phyloP scores from a whole-genome alignment of 2,113 vertebrate genomes.

The Kryptolebias marmoratus region DNA sequence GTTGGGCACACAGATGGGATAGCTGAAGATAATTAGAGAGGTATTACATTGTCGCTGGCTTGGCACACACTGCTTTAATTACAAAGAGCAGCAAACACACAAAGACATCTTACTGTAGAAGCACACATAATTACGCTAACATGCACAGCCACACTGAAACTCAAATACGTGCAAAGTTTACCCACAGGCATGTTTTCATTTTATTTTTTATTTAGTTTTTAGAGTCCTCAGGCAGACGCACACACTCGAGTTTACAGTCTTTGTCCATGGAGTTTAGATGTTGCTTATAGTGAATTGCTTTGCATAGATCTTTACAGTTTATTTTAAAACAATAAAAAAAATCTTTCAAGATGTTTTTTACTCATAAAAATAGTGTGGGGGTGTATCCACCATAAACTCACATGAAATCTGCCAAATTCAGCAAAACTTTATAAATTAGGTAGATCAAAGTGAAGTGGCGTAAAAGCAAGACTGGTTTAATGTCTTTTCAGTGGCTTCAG shows the following conservation, averaged over 20 bases:
- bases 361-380: too few species aligned
- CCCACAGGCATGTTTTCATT: background rate
- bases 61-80: constrained; percentile 67
- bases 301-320: background rate
- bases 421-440: background rate
- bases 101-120: constrained; percentile 9
- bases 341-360: too few species aligned
- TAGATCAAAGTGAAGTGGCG: too few species aligned
- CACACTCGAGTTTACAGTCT: background rate
- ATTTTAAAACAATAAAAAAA: too few species aligned
- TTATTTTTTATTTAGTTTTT: background rate
- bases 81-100: constrained; percentile 53
- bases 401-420: background rate
- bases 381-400: background rate
- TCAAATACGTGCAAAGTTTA: constrained; percentile 13
- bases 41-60: constrained; percentile 69
- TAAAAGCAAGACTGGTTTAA: too few species aligned
- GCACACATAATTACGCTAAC: constrained; percentile 28
- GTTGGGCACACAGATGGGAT: constrained; percentile 71
- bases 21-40: constrained; percentile 70
- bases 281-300: too few species aligned
- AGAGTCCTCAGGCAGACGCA: background rate
- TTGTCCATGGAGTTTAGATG: too few species aligned
- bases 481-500: background rate
- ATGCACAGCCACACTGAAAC: background rate